Evolutionary conservation across 2,888 invertebrate species (phyloP).

Genomic region (Bugula neritina): DNA sequence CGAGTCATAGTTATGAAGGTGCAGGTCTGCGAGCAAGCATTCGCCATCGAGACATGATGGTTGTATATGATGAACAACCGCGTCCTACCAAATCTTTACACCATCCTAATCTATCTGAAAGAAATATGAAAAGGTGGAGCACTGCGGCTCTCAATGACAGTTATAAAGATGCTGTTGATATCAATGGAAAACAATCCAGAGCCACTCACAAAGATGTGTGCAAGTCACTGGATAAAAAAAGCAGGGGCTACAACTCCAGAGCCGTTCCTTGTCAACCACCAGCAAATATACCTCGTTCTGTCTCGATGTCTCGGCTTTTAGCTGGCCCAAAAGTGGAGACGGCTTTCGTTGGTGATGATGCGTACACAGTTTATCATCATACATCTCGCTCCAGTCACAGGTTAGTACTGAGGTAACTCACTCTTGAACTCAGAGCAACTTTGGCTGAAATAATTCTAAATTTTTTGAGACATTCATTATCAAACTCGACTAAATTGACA

Average conservation of each 20-base stretch:
- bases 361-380: conserved; percentile 1
- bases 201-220: neutral
- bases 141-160: neutral
- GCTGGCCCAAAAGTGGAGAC: conserved; percentile 14
- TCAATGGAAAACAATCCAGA: neutral
- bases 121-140: neutral
- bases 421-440: too few species aligned
- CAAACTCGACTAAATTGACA: too few species aligned
- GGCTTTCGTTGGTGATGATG: conserved; percentile 19
- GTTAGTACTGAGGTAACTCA: neutral
- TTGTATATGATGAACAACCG: neutral
- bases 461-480: too few species aligned
- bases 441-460: too few species aligned
- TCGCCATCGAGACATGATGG: neutral
- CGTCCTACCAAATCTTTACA: neutral
- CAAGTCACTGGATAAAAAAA: neutral
- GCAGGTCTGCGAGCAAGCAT: neutral
- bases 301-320: neutral
- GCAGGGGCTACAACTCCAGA: too few species aligned
- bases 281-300: neutral
- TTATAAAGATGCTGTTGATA: neutral
- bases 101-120: neutral
- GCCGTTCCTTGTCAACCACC: too few species aligned
- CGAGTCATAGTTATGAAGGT: neutral
- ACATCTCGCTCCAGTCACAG: neutral